Evolutionary conservation across 2,113 vertebrate species (phyloP).

Genomic region (Oryzias celebensis): DNA sequence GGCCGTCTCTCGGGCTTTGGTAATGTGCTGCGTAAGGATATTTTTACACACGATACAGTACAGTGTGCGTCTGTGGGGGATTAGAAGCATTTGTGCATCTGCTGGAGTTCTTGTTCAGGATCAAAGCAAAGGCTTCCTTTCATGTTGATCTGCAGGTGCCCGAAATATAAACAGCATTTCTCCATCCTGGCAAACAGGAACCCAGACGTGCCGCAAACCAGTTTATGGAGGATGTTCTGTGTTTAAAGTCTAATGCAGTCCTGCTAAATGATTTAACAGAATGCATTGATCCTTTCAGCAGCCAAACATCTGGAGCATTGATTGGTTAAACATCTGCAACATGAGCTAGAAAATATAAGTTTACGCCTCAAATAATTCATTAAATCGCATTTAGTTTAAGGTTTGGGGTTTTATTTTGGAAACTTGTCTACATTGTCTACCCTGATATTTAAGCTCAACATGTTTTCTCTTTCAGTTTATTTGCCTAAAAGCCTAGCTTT

Average conservation of each 20-base stretch:
- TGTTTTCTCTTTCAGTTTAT: neutral
- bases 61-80: neutral
- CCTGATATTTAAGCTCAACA: neutral
- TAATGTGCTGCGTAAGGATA: slow-evolving; percentile 20
- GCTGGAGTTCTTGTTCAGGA: slow-evolving; percentile 8
- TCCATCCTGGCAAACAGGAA: neutral
- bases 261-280: slow-evolving; percentile 13
- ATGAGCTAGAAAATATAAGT: neutral
- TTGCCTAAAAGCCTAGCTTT: neutral
- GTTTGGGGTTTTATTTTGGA: too few relatives aligned
- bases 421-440: neutral
- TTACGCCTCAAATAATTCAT: neutral
- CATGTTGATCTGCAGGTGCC: slow-evolving; percentile 47
- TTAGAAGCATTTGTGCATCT: slow-evolving; percentile 9
- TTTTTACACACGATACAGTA: slow-evolving; percentile 10
- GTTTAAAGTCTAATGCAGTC: neutral
- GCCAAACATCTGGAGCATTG: neutral
- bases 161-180: slow-evolving; percentile 32
- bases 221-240: slow-evolving; percentile 18
- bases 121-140: slow-evolving; percentile 51
- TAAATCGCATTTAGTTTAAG: neutral
- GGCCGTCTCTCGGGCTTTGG: slow-evolving; percentile 36
- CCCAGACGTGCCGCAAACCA: neutral
- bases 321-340: slow-evolving; percentile 2
- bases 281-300: slow-evolving; percentile 29